A percentile compares a stretch with the other conserved stretches of the same genome.
Conservation (phyloP, 1,140 invertebrate genomes). For the Triops cancriformis region DNA sequence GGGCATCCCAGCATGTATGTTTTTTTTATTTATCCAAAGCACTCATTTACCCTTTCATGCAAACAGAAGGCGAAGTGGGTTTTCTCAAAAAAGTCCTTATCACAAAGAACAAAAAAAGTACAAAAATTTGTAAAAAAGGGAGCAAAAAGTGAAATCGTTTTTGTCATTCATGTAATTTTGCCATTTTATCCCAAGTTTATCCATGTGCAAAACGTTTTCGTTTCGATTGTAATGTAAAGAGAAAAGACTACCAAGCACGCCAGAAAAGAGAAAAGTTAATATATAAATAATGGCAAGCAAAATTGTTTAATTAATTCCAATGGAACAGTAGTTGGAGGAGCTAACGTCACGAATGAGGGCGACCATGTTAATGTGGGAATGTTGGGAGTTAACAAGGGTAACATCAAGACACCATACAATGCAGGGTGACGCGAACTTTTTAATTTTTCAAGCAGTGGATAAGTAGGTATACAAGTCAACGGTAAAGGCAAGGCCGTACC, state of each 20-base stretch:
- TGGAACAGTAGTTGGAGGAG: too few relatives aligned
- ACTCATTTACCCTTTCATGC: not conserved
- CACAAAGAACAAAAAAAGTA: constrained; percentile 11
- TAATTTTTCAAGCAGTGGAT: too few relatives aligned
- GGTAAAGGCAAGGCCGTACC: too few relatives aligned
- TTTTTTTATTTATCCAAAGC: not conserved
- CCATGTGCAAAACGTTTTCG: not conserved
- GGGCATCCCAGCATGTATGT: not conserved
- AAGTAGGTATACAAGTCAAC: too few relatives aligned
- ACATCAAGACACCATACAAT: too few relatives aligned
- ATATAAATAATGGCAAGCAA: not conserved
- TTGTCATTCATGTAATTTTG: constrained; percentile 7
- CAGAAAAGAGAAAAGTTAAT: constrained; percentile 1
- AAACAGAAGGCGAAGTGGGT: not conserved
- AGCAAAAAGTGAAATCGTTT: not conserved
- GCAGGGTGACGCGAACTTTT: too few relatives aligned
- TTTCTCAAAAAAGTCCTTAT: constrained; percentile 7
- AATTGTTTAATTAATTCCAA: not conserved
- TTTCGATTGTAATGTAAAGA: not conserved
- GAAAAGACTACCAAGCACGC: not conserved
- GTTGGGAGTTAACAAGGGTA: too few relatives aligned
- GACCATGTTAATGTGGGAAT: too few relatives aligned
- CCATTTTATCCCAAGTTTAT: not conserved
- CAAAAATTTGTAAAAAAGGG: not conserved
- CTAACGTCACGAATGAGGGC: too few relatives aligned